A percentile compares a stretch with the other conserved stretches of the same genome.
These are phyloP conservation scores for Schizotus pectinicornis DNA, from an alignment of 2,888 invertebrate genomes.

Conservation along the genomic window DNA sequence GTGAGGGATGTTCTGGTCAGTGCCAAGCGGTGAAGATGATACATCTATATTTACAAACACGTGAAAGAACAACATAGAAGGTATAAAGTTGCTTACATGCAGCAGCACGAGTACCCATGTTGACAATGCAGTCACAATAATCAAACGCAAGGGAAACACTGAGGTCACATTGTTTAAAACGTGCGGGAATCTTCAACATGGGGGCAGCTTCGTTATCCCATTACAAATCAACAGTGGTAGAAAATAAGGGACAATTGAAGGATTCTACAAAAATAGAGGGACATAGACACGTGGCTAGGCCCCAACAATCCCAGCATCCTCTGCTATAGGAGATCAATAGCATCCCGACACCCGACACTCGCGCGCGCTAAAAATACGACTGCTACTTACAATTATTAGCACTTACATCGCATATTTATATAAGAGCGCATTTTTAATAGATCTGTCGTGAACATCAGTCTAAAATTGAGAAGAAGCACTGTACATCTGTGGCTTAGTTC, in stretches of 20 bases:
- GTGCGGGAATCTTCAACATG: conserved; percentile 62
- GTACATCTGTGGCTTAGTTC: conserved; percentile 29
- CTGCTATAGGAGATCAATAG: conserved; percentile 53
- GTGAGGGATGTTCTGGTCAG: conserved; percentile 5
- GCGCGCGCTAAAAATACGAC: conserved; percentile 43
- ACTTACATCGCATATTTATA: conserved; percentile 55
- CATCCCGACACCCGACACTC: conserved; percentile 47
- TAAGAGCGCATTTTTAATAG: conserved; percentile 53
- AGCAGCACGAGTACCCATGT: conserved; percentile 93
- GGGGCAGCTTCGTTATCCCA: conserved; percentile 59
- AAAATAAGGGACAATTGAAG: conserved; percentile 56
- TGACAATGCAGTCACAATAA: conserved; percentile 64
- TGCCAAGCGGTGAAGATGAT: conserved; percentile 4
- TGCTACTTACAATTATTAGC: conserved; percentile 48
- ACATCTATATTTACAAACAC: conserved; percentile 28
- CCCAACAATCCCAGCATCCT: conserved; percentile 52
- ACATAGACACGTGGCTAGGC: conserved; percentile 54
- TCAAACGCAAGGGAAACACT: conserved; percentile 62
- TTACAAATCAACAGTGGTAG: conserved; percentile 58
- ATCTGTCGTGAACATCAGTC: conserved; percentile 49
- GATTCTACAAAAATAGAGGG: conserved; percentile 56
- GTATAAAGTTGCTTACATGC: conserved; percentile 76
- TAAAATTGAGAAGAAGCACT: conserved; percentile 26
- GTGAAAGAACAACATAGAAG: conserved; percentile 44
- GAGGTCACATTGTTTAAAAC: conserved; percentile 62